A percentile compares a stretch with the other conserved stretches of the same genome.
Evolutionary conservation across 2,113 vertebrate genomes (phyloP).

Genomic region (Alectura lathami): DNA sequence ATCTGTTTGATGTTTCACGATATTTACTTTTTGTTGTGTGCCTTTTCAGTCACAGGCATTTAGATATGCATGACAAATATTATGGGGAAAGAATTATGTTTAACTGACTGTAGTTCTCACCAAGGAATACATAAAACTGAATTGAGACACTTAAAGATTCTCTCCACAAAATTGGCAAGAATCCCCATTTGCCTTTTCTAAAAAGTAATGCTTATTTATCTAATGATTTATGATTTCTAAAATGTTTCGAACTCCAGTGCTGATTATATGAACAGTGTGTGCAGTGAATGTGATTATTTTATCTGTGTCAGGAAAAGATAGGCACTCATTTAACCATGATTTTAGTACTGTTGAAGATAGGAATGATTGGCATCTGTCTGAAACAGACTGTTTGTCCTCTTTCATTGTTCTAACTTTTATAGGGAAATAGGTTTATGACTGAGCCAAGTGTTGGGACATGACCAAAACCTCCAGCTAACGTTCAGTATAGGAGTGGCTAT

Average conservation of each 20-base stretch:
- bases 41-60: neutral
- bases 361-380: neutral
- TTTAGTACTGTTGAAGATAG: neutral
- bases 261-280: neutral
- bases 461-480: neutral
- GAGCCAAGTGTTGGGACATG: neutral
- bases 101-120: neutral
- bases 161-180: neutral
- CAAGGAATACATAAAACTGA: neutral
- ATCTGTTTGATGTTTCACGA: neutral
- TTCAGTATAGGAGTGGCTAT: neutral
- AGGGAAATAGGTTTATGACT: neutral
- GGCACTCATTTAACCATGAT: neutral
- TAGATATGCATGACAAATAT: constrained; percentile 7
- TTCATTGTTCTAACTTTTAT: neutral
- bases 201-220: neutral
- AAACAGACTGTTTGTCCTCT: neutral
- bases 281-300: neutral
- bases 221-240: neutral
- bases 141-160: neutral
- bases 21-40: neutral
- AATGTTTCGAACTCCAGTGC: neutral
- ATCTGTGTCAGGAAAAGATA: neutral
- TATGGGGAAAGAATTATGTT: neutral
- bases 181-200: neutral